Conservation (phyloP, 2,113 vertebrate genomes). For the Neodon shergylaensis region DNA sequence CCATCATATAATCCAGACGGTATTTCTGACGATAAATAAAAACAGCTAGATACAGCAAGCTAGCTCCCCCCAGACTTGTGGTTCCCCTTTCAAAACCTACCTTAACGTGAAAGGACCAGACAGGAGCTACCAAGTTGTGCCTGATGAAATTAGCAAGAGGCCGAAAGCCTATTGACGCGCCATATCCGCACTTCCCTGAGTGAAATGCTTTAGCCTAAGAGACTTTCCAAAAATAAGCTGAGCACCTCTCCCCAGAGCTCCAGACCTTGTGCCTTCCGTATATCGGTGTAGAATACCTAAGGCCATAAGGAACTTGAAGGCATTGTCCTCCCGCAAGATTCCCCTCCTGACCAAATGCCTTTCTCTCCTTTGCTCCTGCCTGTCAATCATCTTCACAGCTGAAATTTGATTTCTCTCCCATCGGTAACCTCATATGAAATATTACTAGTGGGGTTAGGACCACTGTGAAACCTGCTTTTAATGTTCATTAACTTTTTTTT, state of each 20-base stretch:
- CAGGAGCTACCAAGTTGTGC: slow-evolving; percentile 68
- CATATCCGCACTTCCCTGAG: slow-evolving; percentile 33
- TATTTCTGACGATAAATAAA: slow-evolving; percentile 58
- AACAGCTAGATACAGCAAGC: slow-evolving; percentile 54
- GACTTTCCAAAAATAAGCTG: slow-evolving; percentile 77
- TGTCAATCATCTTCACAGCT: slow-evolving; percentile 87
- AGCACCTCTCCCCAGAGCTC: slow-evolving; percentile 54
- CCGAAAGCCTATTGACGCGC: slow-evolving; percentile 47
- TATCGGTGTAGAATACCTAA: slow-evolving; percentile 86
- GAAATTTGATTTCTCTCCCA: slow-evolving; percentile 90
- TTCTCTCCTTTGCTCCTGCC: slow-evolving; percentile 82
- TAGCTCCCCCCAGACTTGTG: slow-evolving; percentile 17
- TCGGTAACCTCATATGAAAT: slow-evolving; percentile 88
- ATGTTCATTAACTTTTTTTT: slow-evolving; percentile 84
- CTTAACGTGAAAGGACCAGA: slow-evolving; percentile 64
- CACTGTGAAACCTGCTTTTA: slow-evolving; percentile 83
- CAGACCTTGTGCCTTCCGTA: slow-evolving; percentile 79
- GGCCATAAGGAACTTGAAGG: slow-evolving; percentile 82
- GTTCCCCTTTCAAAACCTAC: slow-evolving; percentile 30
- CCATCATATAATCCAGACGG: slow-evolving; percentile 33
- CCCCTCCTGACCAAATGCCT: slow-evolving; percentile 87
- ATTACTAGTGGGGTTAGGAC: slow-evolving; percentile 86
- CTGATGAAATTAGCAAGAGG: slow-evolving; percentile 66
- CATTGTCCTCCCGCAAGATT: slow-evolving; percentile 89
- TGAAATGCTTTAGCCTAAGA: slow-evolving; percentile 72